These are phyloP conservation scores for Thrips palmi DNA, from an alignment of 1,140 invertebrate species.

Conservation along the genomic window DNA sequence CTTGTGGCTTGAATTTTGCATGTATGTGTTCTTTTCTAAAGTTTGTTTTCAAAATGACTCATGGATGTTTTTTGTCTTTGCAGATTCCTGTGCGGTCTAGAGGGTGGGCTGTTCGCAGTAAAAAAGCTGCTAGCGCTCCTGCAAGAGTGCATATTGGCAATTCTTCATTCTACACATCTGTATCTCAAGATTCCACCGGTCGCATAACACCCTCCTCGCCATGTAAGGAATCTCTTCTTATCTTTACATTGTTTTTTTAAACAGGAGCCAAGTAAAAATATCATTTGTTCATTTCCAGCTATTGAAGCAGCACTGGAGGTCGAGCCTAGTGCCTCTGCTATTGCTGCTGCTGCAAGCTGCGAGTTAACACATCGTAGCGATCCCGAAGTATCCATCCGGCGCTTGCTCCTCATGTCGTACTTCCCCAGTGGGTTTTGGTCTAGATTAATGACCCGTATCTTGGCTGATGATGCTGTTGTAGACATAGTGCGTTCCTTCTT, in stretches of 20 bases:
- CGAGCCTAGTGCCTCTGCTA: too few relatives aligned
- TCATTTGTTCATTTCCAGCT: neutral
- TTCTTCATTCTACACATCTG: constrained; percentile 17
- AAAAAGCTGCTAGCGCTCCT: constrained; percentile 16
- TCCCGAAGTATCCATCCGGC: constrained; percentile 34
- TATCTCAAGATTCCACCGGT: too few relatives aligned
- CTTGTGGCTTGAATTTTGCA: too few relatives aligned
- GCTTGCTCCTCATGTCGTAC: constrained; percentile 80
- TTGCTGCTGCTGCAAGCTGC: constrained; percentile 10
- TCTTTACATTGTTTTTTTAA: neutral
- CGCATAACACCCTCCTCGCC: too few relatives aligned
- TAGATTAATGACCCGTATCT: constrained; percentile 71
- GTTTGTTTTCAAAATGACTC: too few relatives aligned
- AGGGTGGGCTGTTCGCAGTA: constrained; percentile 27
- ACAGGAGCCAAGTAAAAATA: neutral
- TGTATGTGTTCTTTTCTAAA: too few relatives aligned
- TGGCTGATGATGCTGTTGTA: constrained; percentile 75
- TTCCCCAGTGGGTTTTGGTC: constrained; percentile 98
- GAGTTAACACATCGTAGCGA: constrained; percentile 28
- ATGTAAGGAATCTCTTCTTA: too few relatives aligned
- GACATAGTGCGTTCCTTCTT: constrained; percentile 60
- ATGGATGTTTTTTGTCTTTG: constrained; percentile 6
- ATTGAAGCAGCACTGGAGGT: neutral
- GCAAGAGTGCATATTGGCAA: constrained; percentile 18
- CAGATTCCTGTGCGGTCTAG: constrained; percentile 31